These are phyloP conservation scores for Melanotaenia trifasciata DNA, from an alignment of 2,797 vertebrate genomes.

Conservation along the genomic window DNA sequence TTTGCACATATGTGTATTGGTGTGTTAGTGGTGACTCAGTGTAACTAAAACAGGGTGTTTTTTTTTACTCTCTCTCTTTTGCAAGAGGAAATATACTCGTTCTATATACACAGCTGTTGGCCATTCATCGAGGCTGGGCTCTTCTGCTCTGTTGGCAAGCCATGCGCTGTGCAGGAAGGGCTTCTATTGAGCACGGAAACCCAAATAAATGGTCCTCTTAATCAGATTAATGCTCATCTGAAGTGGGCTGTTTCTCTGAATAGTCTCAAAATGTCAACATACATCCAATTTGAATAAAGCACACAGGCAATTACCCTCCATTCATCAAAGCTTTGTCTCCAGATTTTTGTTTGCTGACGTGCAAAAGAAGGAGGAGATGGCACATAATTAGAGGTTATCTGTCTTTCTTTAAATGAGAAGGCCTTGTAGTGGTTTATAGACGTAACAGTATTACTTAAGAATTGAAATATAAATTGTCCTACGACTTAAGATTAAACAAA, in stretches of 20 bases:
- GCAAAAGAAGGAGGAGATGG: neutral
- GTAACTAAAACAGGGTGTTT: slow-evolving; percentile 47
- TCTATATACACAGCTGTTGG: slow-evolving; percentile 81
- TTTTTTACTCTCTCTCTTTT: slow-evolving; percentile 3
- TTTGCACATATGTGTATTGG: slow-evolving; percentile 5
- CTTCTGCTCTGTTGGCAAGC: slow-evolving; percentile 56
- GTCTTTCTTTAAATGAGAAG: neutral
- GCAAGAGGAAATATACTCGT: slow-evolving; percentile 65
- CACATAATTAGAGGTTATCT: neutral
- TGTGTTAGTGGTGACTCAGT: slow-evolving; percentile 45
- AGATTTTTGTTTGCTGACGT: slow-evolving; percentile 23
- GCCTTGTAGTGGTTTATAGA: neutral
- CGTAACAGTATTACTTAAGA: neutral
- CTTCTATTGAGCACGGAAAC: slow-evolving; percentile 69
- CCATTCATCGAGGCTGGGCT: slow-evolving; percentile 63
- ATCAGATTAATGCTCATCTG: slow-evolving; percentile 78
- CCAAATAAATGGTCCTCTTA: slow-evolving; percentile 78
- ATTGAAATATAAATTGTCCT: neutral
- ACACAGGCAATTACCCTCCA: slow-evolving; percentile 24
- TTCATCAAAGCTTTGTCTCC: slow-evolving; percentile 33
- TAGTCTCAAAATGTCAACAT: slow-evolving; percentile 55
- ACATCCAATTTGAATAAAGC: slow-evolving; percentile 40
- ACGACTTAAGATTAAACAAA: neutral
- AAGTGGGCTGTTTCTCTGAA: slow-evolving; percentile 60
- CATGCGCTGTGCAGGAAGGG: slow-evolving; percentile 59